Evolutionary conservation across 2,888 invertebrate genomes (phyloP), one percentile per base, ranked within the genome.

Genomic region (Gari tellinella): DNA sequence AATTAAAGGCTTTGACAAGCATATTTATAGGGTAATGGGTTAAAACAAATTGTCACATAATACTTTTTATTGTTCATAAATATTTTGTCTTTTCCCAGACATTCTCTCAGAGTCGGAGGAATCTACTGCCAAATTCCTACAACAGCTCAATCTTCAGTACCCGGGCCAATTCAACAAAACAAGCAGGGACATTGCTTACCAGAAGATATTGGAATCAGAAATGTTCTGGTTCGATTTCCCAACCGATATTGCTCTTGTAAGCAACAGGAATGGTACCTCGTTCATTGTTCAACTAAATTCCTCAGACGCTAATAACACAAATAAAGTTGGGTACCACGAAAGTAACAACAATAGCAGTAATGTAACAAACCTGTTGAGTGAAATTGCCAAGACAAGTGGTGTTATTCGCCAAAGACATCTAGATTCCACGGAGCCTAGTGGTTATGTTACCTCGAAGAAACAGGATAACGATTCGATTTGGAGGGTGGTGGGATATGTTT

Each of bases 71-170:
- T 40, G 8, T 40, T 40, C 40, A 14, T 15, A 40, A 12, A 12
- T 15, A 40, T 40, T 40, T 40, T 15, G 8, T 17, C 41, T 12
- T 55, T 55, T 55, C 10, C n/a, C 85, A 86, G 86, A 85, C 65
- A 85, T 83, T 23, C 70, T 85, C 15, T 72, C 78, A 23, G 65
- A 69, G 15, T 72, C 83, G 0, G 77, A 85, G 53, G 56, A 77
- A 49, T 65, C 73, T 4, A 78, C 83, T 7, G 65, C 68, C 2
- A 49, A 48, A 2, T 84, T 86, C 58, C 49, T 84, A 10, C 23
- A 26, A 8, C 61, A 72, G 17, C 70, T 86, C 7, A 66, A 81
- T n/a, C 40, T 40, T 14, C 60, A 61, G 14, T 85, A 86, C 56
- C 86, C 86, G 10, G 21, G 55, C 15, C 63, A 80, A 51, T 69